Evolutionary conservation across 2,113 vertebrate genomes (phyloP).

Genomic region (Craseonycteris thonglongyai): DNA sequence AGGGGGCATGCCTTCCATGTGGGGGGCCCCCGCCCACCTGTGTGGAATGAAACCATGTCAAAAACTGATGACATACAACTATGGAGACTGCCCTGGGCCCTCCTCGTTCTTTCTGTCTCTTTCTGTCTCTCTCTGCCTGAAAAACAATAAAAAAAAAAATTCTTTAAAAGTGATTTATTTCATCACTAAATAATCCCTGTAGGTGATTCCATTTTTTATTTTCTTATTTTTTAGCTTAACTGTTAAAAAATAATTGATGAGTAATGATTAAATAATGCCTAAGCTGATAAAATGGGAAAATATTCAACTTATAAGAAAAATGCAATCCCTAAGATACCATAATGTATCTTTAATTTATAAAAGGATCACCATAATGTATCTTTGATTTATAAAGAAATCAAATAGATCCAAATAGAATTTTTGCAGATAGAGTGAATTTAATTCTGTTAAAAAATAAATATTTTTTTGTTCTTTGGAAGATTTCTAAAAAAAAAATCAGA

Average conservation of each 20-base stretch:
- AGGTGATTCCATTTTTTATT: not conserved
- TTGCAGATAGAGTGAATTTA: not conserved
- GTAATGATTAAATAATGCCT: not conserved
- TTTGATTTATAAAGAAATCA: not conserved
- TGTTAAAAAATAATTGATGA: not conserved
- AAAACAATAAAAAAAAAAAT: no score
- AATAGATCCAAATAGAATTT: not conserved
- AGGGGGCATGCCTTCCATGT: no score
- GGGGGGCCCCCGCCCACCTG: no score
- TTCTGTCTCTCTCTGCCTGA: no score
- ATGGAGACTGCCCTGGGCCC: no score
- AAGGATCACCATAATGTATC: not conserved
- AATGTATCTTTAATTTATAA: not conserved
- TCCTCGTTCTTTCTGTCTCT: no score
- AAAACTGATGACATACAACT: no score
- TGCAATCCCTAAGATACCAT: not conserved
- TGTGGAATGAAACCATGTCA: no score
- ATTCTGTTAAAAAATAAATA: not conserved
- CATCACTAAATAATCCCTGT: not conserved
- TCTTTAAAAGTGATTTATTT: no score
- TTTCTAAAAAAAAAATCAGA: not conserved
- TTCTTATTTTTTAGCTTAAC: not conserved
- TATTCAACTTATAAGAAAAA: not conserved
- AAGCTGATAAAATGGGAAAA: slow-evolving; percentile 11
- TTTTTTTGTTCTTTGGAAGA: not conserved